These are phyloP conservation scores for Pao palembangensis DNA, from an alignment of 2,113 vertebrate genomes.

Conservation along the genomic window DNA sequence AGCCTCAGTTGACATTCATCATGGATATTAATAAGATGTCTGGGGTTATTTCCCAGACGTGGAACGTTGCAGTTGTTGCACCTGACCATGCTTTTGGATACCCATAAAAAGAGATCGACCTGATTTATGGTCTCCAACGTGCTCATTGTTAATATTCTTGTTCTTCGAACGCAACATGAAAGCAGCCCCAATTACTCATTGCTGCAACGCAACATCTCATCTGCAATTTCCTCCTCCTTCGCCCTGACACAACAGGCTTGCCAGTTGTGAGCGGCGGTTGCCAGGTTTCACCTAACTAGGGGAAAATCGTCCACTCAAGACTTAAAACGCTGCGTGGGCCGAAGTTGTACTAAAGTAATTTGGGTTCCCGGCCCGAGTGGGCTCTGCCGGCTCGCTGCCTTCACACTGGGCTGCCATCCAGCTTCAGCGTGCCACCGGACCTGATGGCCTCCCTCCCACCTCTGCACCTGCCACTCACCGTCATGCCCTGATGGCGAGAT, in stretches of 20 bases:
- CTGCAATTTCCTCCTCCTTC: conserved; percentile 39
- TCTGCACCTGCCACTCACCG: conserved; percentile 55
- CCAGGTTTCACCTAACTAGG: background rate
- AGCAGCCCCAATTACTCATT: conserved; percentile 21
- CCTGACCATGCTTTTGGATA: background rate
- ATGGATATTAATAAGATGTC: background rate
- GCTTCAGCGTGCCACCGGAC: conserved; percentile 54
- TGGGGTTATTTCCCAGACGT: background rate
- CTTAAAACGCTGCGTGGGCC: background rate
- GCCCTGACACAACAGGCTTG: background rate
- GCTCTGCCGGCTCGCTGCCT: conserved; percentile 31
- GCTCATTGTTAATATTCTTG: conserved; percentile 49
- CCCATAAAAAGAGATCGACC: background rate
- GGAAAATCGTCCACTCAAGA: background rate
- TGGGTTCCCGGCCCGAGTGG: conserved; percentile 33
- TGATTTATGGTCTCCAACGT: conserved; percentile 29
- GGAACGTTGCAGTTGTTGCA: background rate
- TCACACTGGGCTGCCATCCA: conserved; percentile 42
- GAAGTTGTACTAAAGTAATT: conserved; percentile 41
- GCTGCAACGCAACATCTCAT: conserved; percentile 14
- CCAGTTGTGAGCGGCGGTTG: background rate
- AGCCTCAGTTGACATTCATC: background rate
- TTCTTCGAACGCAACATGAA: conserved; percentile 43
- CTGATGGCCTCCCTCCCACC: conserved; percentile 57
- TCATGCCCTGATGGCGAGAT: conserved; percentile 36